phyloP scores from a whole-genome alignment of 2,113 vertebrate species.

The Syngnathus floridae region DNA sequence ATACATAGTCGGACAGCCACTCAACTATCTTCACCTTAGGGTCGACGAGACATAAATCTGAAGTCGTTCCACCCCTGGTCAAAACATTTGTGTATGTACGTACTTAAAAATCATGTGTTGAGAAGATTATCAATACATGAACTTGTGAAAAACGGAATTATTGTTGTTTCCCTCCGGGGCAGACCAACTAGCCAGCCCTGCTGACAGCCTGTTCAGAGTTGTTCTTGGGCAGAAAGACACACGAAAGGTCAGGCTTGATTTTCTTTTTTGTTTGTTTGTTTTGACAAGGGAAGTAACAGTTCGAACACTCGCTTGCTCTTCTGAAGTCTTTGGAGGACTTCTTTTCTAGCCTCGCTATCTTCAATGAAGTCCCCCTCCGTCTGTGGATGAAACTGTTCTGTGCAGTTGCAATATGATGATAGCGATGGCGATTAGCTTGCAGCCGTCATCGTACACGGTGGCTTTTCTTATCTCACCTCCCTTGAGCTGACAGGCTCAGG shows the following conservation, averaged over 20 bases:
- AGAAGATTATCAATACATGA: not conserved
- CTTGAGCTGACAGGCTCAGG: constrained; percentile 31
- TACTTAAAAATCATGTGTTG: not conserved
- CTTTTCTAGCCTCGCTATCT: constrained; percentile 19
- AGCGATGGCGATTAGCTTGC: constrained; percentile 21
- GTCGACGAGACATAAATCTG: too few species aligned
- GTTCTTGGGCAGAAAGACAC: constrained; percentile 33
- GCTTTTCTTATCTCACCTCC: constrained; percentile 33
- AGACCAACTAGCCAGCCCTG: not conserved
- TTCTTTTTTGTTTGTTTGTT: not conserved
- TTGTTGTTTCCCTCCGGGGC: not conserved
- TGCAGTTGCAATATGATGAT: constrained; percentile 3
- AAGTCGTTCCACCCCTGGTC: too few species aligned
- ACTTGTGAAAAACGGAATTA: not conserved
- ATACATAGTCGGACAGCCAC: too few species aligned
- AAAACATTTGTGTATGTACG: too few species aligned
- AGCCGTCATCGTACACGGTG: constrained; percentile 32
- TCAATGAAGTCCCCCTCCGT: constrained; percentile 1
- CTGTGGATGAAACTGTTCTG: constrained; percentile 13
- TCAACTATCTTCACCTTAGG: too few species aligned
- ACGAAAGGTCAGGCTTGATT: constrained; percentile 35
- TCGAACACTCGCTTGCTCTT: constrained; percentile 36
- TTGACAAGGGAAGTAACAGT: constrained; percentile 22
- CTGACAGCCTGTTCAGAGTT: constrained; percentile 31
- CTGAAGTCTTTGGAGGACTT: constrained; percentile 19